Base-by-base conservation (phyloP, 1,140 invertebrate species). In the Orussus abietinus region DNA sequence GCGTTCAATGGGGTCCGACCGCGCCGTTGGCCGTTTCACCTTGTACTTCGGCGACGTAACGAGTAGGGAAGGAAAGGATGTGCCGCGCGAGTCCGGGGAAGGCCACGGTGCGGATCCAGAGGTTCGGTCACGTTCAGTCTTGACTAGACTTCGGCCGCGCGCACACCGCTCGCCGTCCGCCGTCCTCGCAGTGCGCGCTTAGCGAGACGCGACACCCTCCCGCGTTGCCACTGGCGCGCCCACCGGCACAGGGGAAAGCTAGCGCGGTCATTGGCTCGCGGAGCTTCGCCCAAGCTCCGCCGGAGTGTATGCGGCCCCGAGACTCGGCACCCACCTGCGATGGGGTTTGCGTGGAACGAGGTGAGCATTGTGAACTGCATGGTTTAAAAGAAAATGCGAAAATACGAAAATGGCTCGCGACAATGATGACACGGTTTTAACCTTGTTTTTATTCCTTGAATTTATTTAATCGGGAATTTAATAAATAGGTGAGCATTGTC, bases 331-430 rank as follows among this genome's bases (percentile, higher is more conserved):
- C 43, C 45, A 46, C 51, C 55, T 55, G n/a, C n/a, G 42, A 66
- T 67, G 63, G 63, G 63, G 51, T 67, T 67, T 49, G 61, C 63
- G 45, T 64, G 52, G 55, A 61, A 67, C 58, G 64, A 67, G 64
- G 64, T 67, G 49, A 59, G 38, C 9, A 42, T 36, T 17, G 20
- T 17, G 5, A 31, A 31, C 5, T 31, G 5, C 10, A n/a, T n/a
- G n/a, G n/a, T n/a, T n/a, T n/a, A n/a, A n/a, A n/a, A n/a, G n/a
- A n/a, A n/a, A n/a, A n/a, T n/a, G n/a, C n/a, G n/a, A n/a, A n/a
- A n/a, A n/a, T n/a, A n/a, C n/a, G n/a, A n/a, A n/a, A n/a, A n/a
- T n/a, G n/a, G n/a, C n/a, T n/a, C n/a, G n/a, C n/a, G n/a, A n/a
- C n/a, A n/a, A n/a, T n/a, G n/a, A n/a, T n/a, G n/a, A n/a, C n/a